Evolutionary conservation across 2,888 invertebrate species (phyloP), one percentile per base, ranked within the genome.

Genomic region (Drosophila diplacantha): DNA sequence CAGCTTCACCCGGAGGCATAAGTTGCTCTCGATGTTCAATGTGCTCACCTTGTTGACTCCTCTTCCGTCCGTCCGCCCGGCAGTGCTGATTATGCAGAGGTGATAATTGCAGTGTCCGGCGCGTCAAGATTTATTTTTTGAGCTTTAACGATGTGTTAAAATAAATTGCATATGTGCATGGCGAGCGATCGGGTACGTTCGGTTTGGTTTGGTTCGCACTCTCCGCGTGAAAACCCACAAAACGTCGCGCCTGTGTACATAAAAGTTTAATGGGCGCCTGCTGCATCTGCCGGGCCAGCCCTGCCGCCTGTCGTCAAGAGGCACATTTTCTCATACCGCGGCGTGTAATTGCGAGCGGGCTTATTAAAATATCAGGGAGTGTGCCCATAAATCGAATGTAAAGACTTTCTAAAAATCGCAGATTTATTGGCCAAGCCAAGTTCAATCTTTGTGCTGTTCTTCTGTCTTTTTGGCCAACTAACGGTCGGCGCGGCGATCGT

Each of bases 91-190:
- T 81, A 81, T 81, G 84, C 82, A 83, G 86, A 85, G 83, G 86
- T 86, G 85, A 86, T 85, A 85, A 85, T 86, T 85, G 86, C 81
- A 77, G 83, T 82, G 81, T 82, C 77, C 84, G 83, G 69, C 74
- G 78, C 80, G 83, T 83, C 81, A 84, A 83, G 84, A 85, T 85
- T 83, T 85, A 84, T 83, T 84, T 84, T 79, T 66, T 71, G 72
- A 69, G 72, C 80, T 72, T 81, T 86, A 86, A 86, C 85, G 86
- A 86, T 85, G 85, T 86, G 85, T 85, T 86, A 85, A 86, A 86
- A 84, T 85, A 81, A 86, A 85, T 85, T 86, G 85, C 85, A 83
- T 77, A 75, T 74, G 71, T 73, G 68, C 52, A 52, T 44, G 43
- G 50, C 49, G 47, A 57, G 64, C 24, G 22, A 20, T 44, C 55